Evolutionary conservation across 2,113 vertebrate genomes (phyloP).

Genomic region (Nesoenas mayeri): DNA sequence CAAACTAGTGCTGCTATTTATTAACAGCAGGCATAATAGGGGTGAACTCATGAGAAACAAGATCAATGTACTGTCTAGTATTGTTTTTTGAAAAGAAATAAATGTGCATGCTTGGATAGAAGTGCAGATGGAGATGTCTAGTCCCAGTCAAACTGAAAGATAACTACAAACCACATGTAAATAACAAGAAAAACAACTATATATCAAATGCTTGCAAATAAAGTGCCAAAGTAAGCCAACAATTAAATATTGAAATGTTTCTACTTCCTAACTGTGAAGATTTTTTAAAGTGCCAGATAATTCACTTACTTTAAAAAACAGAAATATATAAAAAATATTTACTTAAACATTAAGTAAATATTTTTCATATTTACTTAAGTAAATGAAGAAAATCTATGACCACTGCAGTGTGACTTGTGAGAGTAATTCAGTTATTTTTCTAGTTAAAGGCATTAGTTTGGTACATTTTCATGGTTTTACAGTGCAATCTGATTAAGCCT

Average conservation of each 20-base stretch:
- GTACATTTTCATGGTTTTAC: neutral
- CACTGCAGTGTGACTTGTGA: neutral
- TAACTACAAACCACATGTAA: neutral
- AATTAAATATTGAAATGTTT: neutral
- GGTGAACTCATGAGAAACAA: neutral
- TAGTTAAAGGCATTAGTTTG: neutral
- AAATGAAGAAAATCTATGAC: neutral
- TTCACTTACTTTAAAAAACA: neutral
- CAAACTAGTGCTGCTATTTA: neutral
- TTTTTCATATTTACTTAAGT: neutral
- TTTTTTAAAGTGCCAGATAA: neutral
- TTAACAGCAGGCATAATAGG: neutral
- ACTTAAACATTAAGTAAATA: neutral
- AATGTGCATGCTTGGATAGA: neutral
- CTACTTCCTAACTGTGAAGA: neutral
- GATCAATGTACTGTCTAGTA: neutral
- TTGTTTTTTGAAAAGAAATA: neutral
- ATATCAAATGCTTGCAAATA: neutral
- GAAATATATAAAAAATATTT: neutral
- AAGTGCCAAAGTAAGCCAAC: neutral
- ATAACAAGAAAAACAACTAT: neutral
- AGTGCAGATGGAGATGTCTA: neutral
- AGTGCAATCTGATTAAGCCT: conserved; percentile 1
- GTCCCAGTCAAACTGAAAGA: neutral
- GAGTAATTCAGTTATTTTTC: neutral